Evolutionary conservation across 2,888 invertebrate genomes (phyloP), one percentile per base, ranked within the genome.

Genomic region (Pollenia labialis): DNA sequence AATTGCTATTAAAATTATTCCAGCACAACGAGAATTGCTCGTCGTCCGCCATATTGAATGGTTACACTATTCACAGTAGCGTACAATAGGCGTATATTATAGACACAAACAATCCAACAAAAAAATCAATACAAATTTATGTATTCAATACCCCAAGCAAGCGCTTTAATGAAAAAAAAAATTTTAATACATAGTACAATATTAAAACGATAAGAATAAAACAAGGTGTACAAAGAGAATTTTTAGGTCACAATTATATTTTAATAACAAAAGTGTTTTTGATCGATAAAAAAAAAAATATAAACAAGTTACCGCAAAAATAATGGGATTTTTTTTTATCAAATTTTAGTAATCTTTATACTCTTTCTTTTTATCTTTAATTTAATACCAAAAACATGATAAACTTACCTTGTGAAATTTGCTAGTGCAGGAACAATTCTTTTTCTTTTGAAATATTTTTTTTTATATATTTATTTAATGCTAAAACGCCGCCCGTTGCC

Each of bases 1-100:
- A 94, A 91, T 96, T 96, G 89, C 95, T 95, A 94, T 95, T 96
- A 94, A 96, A 96, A 94, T 96, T 96, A 94, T 96, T 96, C 96
- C 96, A 96, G 94, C 96, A 95, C 94, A 96, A 94, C 93, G 96
- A 96, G 94, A 95, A 95, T 93, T 95, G 95, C 94, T 95, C 95
- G 94, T 95, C 95, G 94, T 95, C 95, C 95, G 95, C 95, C 95
- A 95, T 95, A 93, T 94, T 95, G 95, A 90, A 89, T 89, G 90
- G 88, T 83, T 68, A 84, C 88, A 85, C 81, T 81, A 71, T 81
- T 81, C 54, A 85, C 66, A 62, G 75, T 60, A 68, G 81, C 79
- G 82, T 82, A 80, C 62, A 56, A 56, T 68, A 72, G 56, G 71
- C 60, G 84, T 84, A 60, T 52, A 62, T 4, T 9, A 74, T 12